phyloP scores from a whole-genome alignment of 2,888 invertebrate genomes.

The Rhopalosiphum nymphaeae region DNA sequence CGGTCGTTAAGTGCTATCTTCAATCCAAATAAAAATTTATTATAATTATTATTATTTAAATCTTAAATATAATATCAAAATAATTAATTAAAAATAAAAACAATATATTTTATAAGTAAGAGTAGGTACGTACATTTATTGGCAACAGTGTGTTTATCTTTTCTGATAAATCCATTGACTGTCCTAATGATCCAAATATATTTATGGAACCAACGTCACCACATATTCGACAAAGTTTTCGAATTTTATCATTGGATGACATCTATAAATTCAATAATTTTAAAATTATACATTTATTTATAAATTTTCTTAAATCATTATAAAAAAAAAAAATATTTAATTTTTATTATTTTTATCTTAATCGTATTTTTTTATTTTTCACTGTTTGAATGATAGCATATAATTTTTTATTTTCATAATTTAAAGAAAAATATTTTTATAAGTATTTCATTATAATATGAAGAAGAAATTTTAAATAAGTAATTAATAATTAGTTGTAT shows the following conservation, averaged over 20 bases:
- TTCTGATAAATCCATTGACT: constrained; percentile 49
- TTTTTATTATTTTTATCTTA: too few relatives aligned
- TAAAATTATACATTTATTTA: background rate
- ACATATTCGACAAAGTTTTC: constrained; percentile 62
- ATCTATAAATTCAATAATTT: constrained; percentile 43
- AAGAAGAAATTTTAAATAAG: too few relatives aligned
- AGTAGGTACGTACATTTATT: constrained; percentile 36
- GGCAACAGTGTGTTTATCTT: constrained; percentile 51
- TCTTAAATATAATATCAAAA: background rate
- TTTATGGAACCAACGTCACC: constrained; percentile 53
- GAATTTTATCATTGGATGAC: constrained; percentile 38
- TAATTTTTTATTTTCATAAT: too few relatives aligned
- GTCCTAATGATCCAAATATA: constrained; percentile 61
- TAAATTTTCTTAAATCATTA: background rate
- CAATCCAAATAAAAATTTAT: background rate
- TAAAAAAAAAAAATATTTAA: too few relatives aligned
- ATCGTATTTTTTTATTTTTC: too few relatives aligned
- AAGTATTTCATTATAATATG: too few relatives aligned
- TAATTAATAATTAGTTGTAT: too few relatives aligned
- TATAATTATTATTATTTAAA: background rate
- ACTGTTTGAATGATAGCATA: too few relatives aligned
- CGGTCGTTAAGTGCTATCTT: constrained; percentile 53
- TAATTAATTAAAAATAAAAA: background rate
- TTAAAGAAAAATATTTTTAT: too few relatives aligned
- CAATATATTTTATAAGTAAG: background rate